These are phyloP conservation scores for Eilema sororculum DNA, from an alignment of 2,888 invertebrate genomes.

Conservation along the genomic window DNA sequence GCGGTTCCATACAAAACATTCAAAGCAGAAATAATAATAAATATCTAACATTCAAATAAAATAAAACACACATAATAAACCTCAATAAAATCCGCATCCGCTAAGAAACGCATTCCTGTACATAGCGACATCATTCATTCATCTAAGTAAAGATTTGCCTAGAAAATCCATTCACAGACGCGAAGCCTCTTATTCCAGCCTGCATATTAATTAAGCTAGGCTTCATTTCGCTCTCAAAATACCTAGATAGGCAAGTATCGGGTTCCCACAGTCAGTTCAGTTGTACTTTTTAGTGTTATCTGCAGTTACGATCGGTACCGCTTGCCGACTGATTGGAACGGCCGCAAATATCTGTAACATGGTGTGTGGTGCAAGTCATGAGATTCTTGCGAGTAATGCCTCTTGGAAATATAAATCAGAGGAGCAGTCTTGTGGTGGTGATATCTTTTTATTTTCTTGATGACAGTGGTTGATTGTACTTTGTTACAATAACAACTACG, in stretches of 20 bases:
- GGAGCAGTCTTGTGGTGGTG: no score
- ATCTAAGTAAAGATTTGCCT: conserved; percentile 14
- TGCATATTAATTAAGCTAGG: conserved; percentile 48
- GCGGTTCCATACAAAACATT: no score
- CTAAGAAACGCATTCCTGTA: not conserved
- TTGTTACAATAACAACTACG: no score
- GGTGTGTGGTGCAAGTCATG: conserved; percentile 29
- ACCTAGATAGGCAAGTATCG: conserved; percentile 46
- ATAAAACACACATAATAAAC: not conserved
- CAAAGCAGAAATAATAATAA: no score
- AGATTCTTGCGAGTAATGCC: not conserved
- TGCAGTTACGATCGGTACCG: conserved; percentile 46
- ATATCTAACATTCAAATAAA: no score
- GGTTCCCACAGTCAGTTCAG: conserved; percentile 47
- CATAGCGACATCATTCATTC: conserved; percentile 7
- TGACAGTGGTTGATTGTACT: no score
- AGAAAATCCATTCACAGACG: conserved; percentile 22
- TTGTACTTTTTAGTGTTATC: conserved; percentile 50
- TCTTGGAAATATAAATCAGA: no score
- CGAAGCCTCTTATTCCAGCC: conserved; percentile 7
- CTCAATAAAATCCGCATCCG: not conserved
- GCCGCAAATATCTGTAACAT: conserved; percentile 51
- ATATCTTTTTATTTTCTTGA: no score
- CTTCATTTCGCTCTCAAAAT: conserved; percentile 50
- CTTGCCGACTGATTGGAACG: conserved; percentile 53